Conservation (phyloP, 2,888 invertebrate species). For the Agrenia bidenticulata region DNA sequence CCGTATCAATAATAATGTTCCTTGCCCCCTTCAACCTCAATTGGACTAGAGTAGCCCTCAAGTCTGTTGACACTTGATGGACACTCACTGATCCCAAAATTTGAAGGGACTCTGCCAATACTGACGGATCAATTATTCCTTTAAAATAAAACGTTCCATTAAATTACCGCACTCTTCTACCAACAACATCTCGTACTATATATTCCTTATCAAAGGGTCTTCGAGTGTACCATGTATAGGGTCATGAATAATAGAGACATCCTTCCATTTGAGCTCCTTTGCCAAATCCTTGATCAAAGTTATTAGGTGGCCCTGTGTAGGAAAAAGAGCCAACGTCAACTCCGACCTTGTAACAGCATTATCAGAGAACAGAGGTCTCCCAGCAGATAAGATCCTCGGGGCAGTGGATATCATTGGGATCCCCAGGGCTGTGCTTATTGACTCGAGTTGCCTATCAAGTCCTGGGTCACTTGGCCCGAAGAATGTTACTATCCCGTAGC, state of each 20-base stretch:
- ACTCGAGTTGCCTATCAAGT: conserved; percentile 44
- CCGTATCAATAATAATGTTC: conserved; percentile 51
- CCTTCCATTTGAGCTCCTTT: conserved; percentile 48
- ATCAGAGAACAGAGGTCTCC: conserved; percentile 24
- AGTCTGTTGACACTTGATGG: conserved; percentile 44
- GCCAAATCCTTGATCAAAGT: conserved; percentile 46
- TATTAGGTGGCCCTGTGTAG: conserved; percentile 48
- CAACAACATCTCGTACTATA: neutral
- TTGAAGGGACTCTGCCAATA: conserved; percentile 48
- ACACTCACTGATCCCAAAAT: conserved; percentile 46
- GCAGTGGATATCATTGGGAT: conserved; percentile 49
- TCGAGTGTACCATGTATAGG: conserved; percentile 43
- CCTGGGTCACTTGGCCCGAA: conserved; percentile 50
- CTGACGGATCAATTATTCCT: conserved; percentile 51
- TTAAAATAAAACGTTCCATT: conserved; percentile 3
- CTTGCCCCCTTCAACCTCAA: conserved; percentile 49
- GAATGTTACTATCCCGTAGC: conserved; percentile 45
- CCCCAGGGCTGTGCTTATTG: conserved; percentile 47
- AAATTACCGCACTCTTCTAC: too few relatives aligned
- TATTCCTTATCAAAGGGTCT: neutral
- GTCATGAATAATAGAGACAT: conserved; percentile 50
- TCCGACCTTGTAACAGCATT: conserved; percentile 25
- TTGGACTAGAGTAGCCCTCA: conserved; percentile 49
- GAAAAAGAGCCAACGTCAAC: conserved; percentile 46
- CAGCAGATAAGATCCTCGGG: conserved; percentile 38